A percentile compares a stretch with the other conserved stretches of the same genome.
Conservation (phyloP, 2,888 invertebrate genomes). For the Apodemia hepburni region DNA sequence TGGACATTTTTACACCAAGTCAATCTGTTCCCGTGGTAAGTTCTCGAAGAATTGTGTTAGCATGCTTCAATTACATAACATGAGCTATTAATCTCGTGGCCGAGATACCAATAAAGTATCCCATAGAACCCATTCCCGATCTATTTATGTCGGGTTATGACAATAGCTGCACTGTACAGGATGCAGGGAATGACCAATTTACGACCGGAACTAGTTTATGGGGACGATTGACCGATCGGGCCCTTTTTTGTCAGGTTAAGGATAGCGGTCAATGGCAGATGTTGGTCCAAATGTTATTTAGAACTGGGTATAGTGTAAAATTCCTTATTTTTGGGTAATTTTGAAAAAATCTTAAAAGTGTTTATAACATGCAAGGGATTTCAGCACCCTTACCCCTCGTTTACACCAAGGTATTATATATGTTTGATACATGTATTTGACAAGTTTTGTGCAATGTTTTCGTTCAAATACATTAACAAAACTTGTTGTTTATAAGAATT, state of each 20-base stretch:
- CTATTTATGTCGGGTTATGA: conserved; percentile 49
- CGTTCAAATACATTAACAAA: too few species aligned
- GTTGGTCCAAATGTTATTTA: conserved; percentile 19
- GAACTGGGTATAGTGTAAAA: neutral
- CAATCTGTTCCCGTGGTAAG: too few species aligned
- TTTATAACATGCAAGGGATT: neutral
- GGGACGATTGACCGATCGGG: conserved; percentile 55
- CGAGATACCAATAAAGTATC: conserved; percentile 13
- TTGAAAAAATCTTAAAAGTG: neutral
- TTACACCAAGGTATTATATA: too few species aligned
- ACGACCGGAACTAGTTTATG: conserved; percentile 68
- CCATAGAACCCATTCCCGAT: conserved; percentile 26
- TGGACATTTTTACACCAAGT: too few species aligned
- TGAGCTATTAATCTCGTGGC: neutral
- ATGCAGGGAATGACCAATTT: conserved; percentile 62
- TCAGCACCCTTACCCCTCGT: neutral
- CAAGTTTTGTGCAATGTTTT: too few species aligned
- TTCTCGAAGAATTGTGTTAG: too few species aligned
- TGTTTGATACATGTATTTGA: too few species aligned
- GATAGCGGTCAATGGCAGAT: conserved; percentile 28
- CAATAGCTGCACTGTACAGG: conserved; percentile 56
- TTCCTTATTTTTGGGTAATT: neutral
- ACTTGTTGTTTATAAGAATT: too few species aligned
- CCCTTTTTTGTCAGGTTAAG: conserved; percentile 35
- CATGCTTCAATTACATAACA: neutral